Evolutionary conservation across 2,797 vertebrate genomes (phyloP), one percentile per base, ranked within the genome.

Genomic region (Vireo griseus): DNA sequence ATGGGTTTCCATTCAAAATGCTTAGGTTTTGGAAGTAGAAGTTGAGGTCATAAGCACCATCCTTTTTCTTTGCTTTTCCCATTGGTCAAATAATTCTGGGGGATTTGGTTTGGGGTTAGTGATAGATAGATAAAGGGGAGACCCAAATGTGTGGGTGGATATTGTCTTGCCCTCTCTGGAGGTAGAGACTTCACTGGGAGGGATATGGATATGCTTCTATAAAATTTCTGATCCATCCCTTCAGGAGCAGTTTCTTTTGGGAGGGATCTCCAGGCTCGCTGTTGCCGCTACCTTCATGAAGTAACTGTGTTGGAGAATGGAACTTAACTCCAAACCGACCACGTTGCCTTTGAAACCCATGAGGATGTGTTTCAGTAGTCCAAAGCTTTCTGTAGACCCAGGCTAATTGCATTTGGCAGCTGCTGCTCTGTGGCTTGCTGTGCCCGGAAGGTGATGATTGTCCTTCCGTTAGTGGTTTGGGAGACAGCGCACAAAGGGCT

Each of bases 271-370:
- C 0, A 5, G 15, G 14, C 29, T 80, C 8, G 14, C 50, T 33
- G 26, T 35, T 82, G 31, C 28, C 0, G 0, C 67, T 65, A 17
- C 3, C 19, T 63, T 66, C 0, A 1, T 35, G 33, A 40, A 59
- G 9, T 35, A 52, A 13, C 11, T 42, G 10, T 13, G 7, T 3
- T 3, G n/a, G 81, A 59, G 54, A 84, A 11, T 4, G 2, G n/a
- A 66, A 29, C 9, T 39, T 24, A 1, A 5, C 4, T 7, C 55
- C 14, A 29, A 11, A 37, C 2, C 13, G 39, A 14, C 28, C 8
- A 3, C 3, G 9, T 50, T 0, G 0, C n/a, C 13, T 61, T 44
- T 45, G 47, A 48, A 75, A 33, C 29, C 40, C 8, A 3, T 1
- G 2, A 61, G 20, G 10, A 37, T 80, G 35, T 48, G 31, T 18